A percentile compares a stretch with the other conserved stretches of the same genome.
phyloP scores from a whole-genome alignment of 2,888 invertebrate genomes.

The Chymomyza procnemis region DNA sequence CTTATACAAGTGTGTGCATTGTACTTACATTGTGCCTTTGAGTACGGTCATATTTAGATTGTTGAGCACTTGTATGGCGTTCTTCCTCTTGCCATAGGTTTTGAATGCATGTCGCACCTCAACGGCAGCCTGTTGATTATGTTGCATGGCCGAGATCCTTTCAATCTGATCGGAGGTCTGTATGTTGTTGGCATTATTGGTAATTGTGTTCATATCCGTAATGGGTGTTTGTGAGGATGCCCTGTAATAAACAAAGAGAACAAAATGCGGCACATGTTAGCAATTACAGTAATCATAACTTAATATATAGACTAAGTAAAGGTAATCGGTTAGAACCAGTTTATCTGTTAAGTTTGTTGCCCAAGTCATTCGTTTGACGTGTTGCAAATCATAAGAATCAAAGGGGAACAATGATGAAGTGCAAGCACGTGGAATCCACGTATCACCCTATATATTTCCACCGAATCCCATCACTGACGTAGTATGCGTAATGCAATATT shows the following conservation, averaged over 20 bases:
- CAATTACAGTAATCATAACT: background rate
- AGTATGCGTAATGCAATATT: background rate
- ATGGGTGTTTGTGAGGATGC: constrained; percentile 75
- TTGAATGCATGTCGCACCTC: constrained; percentile 93
- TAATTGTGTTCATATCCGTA: constrained; percentile 64
- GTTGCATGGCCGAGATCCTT: background rate
- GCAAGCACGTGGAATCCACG: too few species aligned
- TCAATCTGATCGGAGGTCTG: constrained; percentile 33
- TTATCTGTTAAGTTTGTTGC: constrained; percentile 43
- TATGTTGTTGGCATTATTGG: constrained; percentile 78
- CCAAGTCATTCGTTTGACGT: constrained; percentile 47
- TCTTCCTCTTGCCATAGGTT: constrained; percentile 92
- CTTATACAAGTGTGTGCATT: background rate
- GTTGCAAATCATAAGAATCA: background rate
- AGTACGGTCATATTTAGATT: constrained; percentile 95
- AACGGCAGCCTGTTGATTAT: constrained; percentile 85
- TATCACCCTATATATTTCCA: too few species aligned
- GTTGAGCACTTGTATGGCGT: constrained; percentile 91
- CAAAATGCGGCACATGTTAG: background rate
- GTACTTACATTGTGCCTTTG: constrained; percentile 95
- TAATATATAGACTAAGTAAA: constrained; percentile 1
- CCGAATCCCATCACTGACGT: too few species aligned
- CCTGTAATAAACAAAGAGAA: constrained; percentile 60
- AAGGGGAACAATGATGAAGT: too few species aligned
- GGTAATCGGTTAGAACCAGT: constrained; percentile 3